Base-by-base conservation (phyloP, 30 jellyfish, hydroid and myxozoan genomes). In the Chrysaora quinquecirrha region DNA sequence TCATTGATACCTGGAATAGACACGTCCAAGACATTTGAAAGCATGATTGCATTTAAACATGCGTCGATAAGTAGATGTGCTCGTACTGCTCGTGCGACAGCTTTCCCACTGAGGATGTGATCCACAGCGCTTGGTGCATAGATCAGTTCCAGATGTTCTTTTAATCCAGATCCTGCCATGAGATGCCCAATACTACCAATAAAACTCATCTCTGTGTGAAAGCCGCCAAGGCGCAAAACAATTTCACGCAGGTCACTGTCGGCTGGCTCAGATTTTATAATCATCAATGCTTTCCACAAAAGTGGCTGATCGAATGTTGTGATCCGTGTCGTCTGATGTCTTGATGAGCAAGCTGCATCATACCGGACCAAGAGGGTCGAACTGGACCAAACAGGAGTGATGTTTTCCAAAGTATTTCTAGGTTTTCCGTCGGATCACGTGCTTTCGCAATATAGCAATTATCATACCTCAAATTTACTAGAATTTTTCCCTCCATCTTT, bases 401-500 rank as follows among this genome's bases (percentile, higher is more conserved):
- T 38, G 54, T 38, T 38, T 38, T 38, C 54, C 54, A 38, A 38
- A 38, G 54, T 38, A 38, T 38, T 38, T 38, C 54, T 6, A 38
- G 54, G 54, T 38, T 38, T 38, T 38, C 14, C 54, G 14, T 38
- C 54, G 54, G 54, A 38, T 38, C 54, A 38, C 54, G 54, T 38
- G 54, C 54, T 6, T 14, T 38, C 14, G 54, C 54, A 6, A 38
- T 38, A 14, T 14, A 38, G 54, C 54, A 3, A 38, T 38, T 38
- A 38, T 14, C 14, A 38, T 38, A 38, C 54, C 54, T 38, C 54
- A 38, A n/a, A 38, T 38, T 38, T 38, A 38, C 54, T 38, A 14
- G 68, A 20, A 19, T 52, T 52, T 52, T 52, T 52, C 68, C 29
- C 19, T 52, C 68, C 68, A 52, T 52, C 68, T 52, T 52, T 52